Conservation (phyloP, 2,888 invertebrate species). For the Rhagophthalmus giganteus region DNA sequence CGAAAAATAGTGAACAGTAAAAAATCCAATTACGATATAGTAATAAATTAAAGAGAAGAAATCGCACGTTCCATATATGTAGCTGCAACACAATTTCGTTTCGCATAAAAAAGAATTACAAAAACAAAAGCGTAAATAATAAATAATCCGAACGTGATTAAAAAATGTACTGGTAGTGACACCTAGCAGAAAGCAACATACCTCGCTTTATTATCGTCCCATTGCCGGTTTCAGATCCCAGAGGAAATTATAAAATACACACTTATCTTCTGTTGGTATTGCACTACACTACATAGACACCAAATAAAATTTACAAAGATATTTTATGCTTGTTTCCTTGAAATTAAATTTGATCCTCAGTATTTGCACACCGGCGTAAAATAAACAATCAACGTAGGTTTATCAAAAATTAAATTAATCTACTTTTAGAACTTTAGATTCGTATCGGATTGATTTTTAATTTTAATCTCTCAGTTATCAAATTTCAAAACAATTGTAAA, state of each 20-base stretch:
- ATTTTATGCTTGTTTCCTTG: slow-evolving; percentile 48
- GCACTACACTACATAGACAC: slow-evolving; percentile 34
- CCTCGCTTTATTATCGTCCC: slow-evolving; percentile 35
- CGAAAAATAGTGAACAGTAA: too few relatives aligned
- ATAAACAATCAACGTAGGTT: slow-evolving; percentile 10
- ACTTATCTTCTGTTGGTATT: slow-evolving; percentile 38
- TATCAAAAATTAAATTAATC: too few relatives aligned
- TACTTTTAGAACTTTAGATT: too few relatives aligned
- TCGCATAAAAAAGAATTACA: slow-evolving; percentile 24
- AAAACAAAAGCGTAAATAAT: slow-evolving; percentile 33
- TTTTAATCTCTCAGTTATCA: too few relatives aligned
- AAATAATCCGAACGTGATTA: slow-evolving; percentile 38
- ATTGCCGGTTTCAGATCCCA: slow-evolving; percentile 44
- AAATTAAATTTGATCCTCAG: slow-evolving; percentile 46
- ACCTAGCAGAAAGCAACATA: slow-evolving; percentile 34
- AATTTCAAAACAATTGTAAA: too few relatives aligned
- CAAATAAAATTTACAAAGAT: slow-evolving; percentile 48
- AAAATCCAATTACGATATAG: too few relatives aligned
- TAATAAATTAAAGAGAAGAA: too few relatives aligned
- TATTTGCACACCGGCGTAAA: slow-evolving; percentile 18
- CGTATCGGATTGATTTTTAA: too few relatives aligned
- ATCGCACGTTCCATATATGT: too few relatives aligned
- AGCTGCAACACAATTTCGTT: too few relatives aligned
- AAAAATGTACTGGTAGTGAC: slow-evolving; percentile 41
- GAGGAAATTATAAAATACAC: slow-evolving; percentile 55